Conservation (phyloP, 2,113 vertebrate species). For the Aplodontia rufa region DNA sequence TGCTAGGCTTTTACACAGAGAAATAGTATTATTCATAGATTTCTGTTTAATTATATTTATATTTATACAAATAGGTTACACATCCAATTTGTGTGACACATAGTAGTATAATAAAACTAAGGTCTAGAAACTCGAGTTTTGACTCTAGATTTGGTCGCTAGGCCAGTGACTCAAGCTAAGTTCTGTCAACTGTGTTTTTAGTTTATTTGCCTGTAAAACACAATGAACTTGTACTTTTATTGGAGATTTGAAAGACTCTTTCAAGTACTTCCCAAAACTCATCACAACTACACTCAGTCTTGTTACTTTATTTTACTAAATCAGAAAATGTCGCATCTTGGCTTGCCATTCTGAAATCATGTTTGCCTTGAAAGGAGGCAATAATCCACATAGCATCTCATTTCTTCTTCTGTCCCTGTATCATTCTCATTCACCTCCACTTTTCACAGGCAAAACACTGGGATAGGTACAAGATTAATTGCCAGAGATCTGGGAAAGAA, state of each 20-base stretch:
- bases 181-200: not conserved
- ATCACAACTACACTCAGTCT: not conserved
- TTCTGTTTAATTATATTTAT: not conserved
- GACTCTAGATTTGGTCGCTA: not conserved
- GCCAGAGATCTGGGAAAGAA: not conserved
- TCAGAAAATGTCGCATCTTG: not conserved
- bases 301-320: not conserved
- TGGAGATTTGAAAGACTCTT: not conserved
- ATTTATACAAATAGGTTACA: not conserved
- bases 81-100: not conserved
- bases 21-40: not conserved
- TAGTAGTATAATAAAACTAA: not conserved
- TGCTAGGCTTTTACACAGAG: not conserved
- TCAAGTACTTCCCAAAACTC: not conserved
- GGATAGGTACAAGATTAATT: not conserved
- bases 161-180: not conserved
- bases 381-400: not conserved
- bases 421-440: not conserved
- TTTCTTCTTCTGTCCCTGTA: not conserved
- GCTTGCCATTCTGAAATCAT: too few species aligned
- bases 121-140: not conserved
- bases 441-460: not conserved
- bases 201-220: not conserved
- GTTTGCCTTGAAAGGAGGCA: not conserved
- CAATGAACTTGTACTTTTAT: not conserved